A percentile compares a stretch with the other conserved stretches of the same genome.
Evolutionary conservation across 2,113 vertebrate species (phyloP).

Genomic region (Elaphurus davidianus): DNA sequence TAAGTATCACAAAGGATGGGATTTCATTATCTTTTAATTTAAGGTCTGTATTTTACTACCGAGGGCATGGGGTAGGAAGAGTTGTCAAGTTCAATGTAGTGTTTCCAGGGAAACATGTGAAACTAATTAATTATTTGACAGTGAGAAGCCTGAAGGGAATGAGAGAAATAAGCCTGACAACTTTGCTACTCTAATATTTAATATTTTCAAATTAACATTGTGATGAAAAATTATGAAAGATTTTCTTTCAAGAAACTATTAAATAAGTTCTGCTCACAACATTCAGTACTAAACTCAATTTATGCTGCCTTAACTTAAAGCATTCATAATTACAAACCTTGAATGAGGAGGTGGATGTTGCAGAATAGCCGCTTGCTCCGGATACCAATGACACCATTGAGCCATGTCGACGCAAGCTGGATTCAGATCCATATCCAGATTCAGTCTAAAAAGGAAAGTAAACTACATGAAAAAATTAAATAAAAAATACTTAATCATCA

Average conservation of each 20-base stretch:
- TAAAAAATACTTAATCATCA: not conserved
- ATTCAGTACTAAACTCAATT: not conserved
- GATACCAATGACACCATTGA: constrained; percentile 97
- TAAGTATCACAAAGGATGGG: not conserved
- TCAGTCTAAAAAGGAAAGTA: constrained; percentile 87
- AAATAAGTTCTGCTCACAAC: not conserved
- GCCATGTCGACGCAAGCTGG: constrained; percentile 94
- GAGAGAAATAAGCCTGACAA: not conserved
- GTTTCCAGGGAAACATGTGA: not conserved
- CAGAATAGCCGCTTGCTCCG: constrained; percentile 95
- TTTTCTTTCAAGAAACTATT: not conserved
- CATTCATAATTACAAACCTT: constrained; percentile 85
- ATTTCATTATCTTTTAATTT: not conserved
- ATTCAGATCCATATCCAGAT: constrained; percentile 97
- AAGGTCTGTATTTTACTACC: not conserved
- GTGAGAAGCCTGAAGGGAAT: not conserved
- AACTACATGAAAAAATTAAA: constrained; percentile 22
- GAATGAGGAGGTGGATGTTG: constrained; percentile 97
- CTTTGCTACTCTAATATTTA: not conserved
- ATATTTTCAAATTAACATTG: constrained; percentile 27
- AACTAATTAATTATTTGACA: not conserved
- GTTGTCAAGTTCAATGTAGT: not conserved
- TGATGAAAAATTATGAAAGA: not conserved
- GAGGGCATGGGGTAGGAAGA: not conserved
- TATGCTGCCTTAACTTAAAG: not conserved